Conservation (phyloP, 2,113 vertebrate species). For the Hystrix brachyura region DNA sequence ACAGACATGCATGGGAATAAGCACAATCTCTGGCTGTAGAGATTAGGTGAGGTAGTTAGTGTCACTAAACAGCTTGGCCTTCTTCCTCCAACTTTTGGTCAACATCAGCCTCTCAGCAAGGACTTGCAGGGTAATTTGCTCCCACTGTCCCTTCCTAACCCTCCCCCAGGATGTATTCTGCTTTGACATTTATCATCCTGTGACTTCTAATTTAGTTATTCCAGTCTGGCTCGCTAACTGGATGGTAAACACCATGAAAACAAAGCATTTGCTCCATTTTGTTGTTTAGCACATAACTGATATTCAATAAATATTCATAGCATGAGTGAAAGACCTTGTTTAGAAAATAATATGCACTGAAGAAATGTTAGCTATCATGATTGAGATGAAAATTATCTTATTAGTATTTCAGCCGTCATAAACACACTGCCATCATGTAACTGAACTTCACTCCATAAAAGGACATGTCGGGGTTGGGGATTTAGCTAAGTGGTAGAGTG, state of each 20-base stretch:
- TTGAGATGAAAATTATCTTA: background rate
- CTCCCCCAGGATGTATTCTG: background rate
- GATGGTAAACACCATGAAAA: background rate
- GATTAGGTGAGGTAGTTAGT: background rate
- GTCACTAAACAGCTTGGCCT: background rate
- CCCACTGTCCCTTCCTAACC: too few species aligned
- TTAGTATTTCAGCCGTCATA: background rate
- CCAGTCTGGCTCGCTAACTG: background rate
- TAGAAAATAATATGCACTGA: background rate
- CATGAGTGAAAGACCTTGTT: background rate
- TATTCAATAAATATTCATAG: constrained; percentile 8
- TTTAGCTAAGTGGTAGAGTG: too few species aligned
- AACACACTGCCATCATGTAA: background rate
- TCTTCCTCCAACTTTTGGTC: background rate
- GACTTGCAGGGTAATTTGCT: background rate
- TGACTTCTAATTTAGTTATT: background rate
- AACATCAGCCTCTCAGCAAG: background rate
- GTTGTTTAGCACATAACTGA: background rate
- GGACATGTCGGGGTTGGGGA: background rate
- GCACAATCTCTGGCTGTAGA: background rate
- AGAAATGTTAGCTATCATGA: background rate
- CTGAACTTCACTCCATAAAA: background rate
- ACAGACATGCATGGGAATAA: background rate
- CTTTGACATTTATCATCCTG: background rate
- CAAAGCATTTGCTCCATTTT: background rate